Conservation (phyloP, 1,140 invertebrate species). For the Ceratina japonica region DNA sequence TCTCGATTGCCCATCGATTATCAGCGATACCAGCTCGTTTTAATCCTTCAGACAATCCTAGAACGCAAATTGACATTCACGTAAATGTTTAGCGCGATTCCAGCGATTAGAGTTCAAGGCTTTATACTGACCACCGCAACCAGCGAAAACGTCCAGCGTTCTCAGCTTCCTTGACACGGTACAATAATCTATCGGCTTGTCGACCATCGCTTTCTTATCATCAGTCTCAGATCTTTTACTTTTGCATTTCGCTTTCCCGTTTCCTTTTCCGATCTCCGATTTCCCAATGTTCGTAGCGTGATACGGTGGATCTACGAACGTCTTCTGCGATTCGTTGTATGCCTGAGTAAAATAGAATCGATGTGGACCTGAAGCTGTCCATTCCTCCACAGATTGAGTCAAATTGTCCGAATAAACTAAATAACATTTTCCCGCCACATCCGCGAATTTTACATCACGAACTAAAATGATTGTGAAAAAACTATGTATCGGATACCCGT, state of each 20-base stretch:
- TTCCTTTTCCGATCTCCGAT: conserved; percentile 82
- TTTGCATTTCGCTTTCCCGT: conserved; percentile 85
- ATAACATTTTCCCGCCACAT: conserved; percentile 83
- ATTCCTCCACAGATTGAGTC: conserved; percentile 80
- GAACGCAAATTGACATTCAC: conserved; percentile 5
- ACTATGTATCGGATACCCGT: too few species aligned
- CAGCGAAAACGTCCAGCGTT: conserved; percentile 91
- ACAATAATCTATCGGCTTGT: conserved; percentile 66
- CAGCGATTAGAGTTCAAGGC: conserved; percentile 2
- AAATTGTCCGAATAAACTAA: conserved; percentile 82
- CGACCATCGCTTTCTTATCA: conserved; percentile 53
- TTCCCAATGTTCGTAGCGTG: conserved; percentile 82
- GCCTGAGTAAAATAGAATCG: conserved; percentile 89
- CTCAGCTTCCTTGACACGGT: conserved; percentile 79
- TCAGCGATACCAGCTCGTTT: conserved; percentile 86
- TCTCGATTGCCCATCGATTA: conserved; percentile 90
- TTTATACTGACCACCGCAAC: conserved; percentile 86
- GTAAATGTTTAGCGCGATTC: background rate
- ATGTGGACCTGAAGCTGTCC: conserved; percentile 83
- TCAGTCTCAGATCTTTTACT: conserved; percentile 79
- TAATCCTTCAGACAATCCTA: conserved; percentile 84
- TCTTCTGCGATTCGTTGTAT: conserved; percentile 82
- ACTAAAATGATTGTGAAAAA: conserved; percentile 75
- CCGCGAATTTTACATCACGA: conserved; percentile 78
- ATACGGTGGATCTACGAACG: conserved; percentile 83